Evolutionary conservation across 2,888 invertebrate genomes (phyloP).

Genomic region (Chrysotoxum bicinctum): DNA sequence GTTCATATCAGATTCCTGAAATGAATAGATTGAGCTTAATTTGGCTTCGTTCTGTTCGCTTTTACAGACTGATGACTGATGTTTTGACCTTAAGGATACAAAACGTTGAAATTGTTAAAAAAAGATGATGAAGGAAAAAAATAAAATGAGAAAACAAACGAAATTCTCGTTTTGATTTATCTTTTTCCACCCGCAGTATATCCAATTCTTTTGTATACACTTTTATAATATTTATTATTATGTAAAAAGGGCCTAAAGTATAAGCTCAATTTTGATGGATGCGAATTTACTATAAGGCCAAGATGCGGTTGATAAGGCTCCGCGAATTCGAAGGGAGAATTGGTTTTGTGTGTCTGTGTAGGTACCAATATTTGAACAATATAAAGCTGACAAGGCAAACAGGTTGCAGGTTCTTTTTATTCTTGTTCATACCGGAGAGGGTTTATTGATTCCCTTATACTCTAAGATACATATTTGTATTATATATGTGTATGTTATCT

Average conservation of each 20-base stretch:
- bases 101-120: conserved; percentile 13
- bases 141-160: conserved; percentile 28
- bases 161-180: conserved; percentile 57
- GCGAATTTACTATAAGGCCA: conserved; percentile 63
- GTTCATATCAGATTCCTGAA: background rate
- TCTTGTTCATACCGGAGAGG: background rate
- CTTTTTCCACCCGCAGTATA: conserved; percentile 43
- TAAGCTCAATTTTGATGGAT: conserved; percentile 71
- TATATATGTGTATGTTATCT: conserved; percentile 36
- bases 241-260: conserved; percentile 45
- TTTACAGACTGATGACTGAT: conserved; percentile 58
- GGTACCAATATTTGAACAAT: conserved; percentile 19
- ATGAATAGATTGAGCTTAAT: conserved; percentile 36
- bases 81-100: conserved; percentile 46
- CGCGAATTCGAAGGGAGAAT: conserved; percentile 26
- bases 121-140: conserved; percentile 30
- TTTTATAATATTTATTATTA: conserved; percentile 22
- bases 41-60: conserved; percentile 28
- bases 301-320: conserved; percentile 52
- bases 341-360: background rate
- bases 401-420: conserved; percentile 47
- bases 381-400: conserved; percentile 55
- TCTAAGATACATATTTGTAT: background rate
- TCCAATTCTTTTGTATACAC: conserved; percentile 44
- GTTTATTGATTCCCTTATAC: conserved; percentile 45